Evolutionary conservation across 1,140 invertebrate genomes (phyloP).

Genomic region (Eriocheir sinensis): DNA sequence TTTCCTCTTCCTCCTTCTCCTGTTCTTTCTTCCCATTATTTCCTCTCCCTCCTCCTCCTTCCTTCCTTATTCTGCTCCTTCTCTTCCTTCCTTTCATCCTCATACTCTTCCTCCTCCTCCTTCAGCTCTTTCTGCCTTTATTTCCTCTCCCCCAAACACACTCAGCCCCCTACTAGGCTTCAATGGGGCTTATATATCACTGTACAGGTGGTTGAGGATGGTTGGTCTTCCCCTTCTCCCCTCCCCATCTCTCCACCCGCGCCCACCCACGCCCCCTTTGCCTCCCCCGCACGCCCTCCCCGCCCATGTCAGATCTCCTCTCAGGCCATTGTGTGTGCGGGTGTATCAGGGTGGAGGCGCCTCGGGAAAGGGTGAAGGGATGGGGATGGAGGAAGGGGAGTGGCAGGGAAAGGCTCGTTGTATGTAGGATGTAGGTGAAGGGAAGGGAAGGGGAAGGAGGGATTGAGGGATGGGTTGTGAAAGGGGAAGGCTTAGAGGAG

Average conservation of each 20-base stretch:
- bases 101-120: background rate
- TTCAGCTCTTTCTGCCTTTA: background rate
- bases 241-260: background rate
- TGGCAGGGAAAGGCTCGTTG: background rate
- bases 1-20: background rate
- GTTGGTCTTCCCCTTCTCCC: background rate
- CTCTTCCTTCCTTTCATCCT: background rate
- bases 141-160: background rate
- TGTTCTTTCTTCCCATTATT: background rate
- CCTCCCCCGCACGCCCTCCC: background rate
- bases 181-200: slow-evolving; percentile 6
- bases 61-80: background rate
- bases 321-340: background rate
- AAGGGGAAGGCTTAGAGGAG: too few species aligned
- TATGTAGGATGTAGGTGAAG: background rate
- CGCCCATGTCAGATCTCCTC: background rate
- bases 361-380: background rate
- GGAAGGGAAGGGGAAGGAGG: background rate
- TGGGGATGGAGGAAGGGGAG: too few species aligned
- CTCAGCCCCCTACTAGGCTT: background rate
- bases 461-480: too few species aligned
- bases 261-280: background rate
- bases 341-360: background rate
- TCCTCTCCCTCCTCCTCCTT: background rate
- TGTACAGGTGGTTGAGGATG: background rate